Evolutionary conservation across 1,140 invertebrate genomes (phyloP).

Genomic region (Venturia canescens): DNA sequence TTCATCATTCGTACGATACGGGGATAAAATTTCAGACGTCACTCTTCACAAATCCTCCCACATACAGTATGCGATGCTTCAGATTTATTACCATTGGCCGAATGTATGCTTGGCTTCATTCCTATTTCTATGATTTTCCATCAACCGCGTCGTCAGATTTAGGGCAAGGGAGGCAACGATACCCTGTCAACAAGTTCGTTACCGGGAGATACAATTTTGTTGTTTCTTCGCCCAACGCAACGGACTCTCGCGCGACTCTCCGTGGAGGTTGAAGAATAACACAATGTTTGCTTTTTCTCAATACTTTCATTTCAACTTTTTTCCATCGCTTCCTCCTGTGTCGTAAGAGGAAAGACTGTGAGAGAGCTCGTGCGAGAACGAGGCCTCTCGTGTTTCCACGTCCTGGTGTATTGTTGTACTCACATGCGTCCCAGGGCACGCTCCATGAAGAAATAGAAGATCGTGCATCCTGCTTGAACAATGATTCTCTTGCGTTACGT

Average conservation of each 20-base stretch:
- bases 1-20: constrained; percentile 36
- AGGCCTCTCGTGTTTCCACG: constrained; percentile 38
- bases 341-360: no score
- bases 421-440: background rate
- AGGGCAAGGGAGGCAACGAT: no score
- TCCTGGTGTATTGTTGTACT: constrained; percentile 40
- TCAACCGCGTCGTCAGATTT: background rate
- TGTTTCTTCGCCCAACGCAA: background rate
- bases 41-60: constrained; percentile 58
- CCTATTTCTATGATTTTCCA: background rate
- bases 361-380: constrained; percentile 28
- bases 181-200: no score
- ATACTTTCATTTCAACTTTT: background rate
- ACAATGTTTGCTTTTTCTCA: background rate
- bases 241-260: background rate
- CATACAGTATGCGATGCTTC: background rate
- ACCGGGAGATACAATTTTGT: background rate
- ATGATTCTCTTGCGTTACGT: constrained; percentile 31
- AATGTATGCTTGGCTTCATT: background rate
- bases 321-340: background rate
- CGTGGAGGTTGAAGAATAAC: constrained; percentile 39
- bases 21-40: constrained; percentile 5
- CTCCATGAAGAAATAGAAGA: constrained; percentile 28
- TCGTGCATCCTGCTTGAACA: constrained; percentile 36
- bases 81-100: background rate